Conservation (phyloP, 2,797 vertebrate genomes). For the Gymnothorax reevesii region DNA sequence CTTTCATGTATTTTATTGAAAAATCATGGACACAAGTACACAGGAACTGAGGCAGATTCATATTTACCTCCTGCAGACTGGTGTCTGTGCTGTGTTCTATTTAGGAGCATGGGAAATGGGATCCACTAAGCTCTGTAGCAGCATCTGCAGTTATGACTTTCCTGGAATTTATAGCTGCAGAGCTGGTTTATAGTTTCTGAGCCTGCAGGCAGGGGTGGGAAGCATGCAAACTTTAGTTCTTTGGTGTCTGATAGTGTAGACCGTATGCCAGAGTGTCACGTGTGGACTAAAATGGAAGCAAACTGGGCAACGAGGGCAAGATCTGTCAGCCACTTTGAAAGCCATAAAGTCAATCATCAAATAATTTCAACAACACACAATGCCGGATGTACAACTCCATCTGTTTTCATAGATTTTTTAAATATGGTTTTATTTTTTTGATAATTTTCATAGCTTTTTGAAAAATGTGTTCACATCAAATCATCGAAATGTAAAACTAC, state of each 20-base stretch:
- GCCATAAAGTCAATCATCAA: background rate
- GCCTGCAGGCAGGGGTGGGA: slow-evolving; percentile 50
- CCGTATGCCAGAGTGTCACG: slow-evolving; percentile 18
- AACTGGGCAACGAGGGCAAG: slow-evolving; percentile 16
- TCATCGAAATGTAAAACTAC: background rate
- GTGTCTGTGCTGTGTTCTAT: background rate
- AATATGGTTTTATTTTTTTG: no score
- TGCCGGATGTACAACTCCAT: background rate
- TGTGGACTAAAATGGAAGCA: background rate
- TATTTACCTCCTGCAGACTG: background rate
- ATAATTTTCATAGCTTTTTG: background rate
- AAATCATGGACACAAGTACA: no score
- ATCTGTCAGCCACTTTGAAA: slow-evolving; percentile 7
- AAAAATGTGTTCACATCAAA: background rate
- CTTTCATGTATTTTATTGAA: no score
- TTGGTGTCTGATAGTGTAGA: slow-evolving; percentile 32
- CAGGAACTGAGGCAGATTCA: no score
- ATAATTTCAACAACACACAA: background rate
- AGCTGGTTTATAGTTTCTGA: slow-evolving; percentile 52
- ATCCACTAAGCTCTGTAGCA: slow-evolving; percentile 7
- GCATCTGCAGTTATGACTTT: slow-evolving; percentile 49
- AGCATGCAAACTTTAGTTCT: slow-evolving; percentile 34
- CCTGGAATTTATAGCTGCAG: slow-evolving; percentile 51
- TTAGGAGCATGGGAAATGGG: slow-evolving; percentile 5
- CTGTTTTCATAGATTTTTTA: background rate